Evolutionary conservation across 2,113 vertebrate genomes (phyloP).

Genomic region (Tretioscincus oriximinensis): DNA sequence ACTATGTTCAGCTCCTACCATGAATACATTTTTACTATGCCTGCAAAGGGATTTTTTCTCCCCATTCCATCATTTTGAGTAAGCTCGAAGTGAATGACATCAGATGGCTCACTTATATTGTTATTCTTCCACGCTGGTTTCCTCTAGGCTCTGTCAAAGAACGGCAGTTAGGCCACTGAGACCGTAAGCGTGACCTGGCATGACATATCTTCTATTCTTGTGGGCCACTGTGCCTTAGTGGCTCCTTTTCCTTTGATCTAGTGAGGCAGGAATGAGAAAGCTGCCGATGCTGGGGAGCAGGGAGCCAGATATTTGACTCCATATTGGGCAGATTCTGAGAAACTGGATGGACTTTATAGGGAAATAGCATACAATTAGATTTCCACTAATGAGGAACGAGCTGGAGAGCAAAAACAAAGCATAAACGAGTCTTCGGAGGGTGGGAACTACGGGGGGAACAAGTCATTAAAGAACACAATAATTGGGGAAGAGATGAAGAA

Average conservation of each 20-base stretch:
- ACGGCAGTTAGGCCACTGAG: background rate
- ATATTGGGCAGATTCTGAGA: background rate
- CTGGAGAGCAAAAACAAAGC: slow-evolving; percentile 21
- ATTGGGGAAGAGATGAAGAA: slow-evolving; percentile 32
- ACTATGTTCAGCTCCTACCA: background rate
- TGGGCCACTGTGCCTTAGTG: slow-evolving; percentile 1
- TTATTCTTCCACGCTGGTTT: background rate
- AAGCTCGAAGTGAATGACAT: background rate
- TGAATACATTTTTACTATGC: background rate
- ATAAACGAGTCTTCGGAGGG: slow-evolving; percentile 1
- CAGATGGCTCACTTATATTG: background rate
- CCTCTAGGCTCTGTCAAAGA: background rate
- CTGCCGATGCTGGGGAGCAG: background rate
- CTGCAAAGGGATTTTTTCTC: background rate
- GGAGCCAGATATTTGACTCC: background rate
- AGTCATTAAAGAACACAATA: slow-evolving; percentile 29
- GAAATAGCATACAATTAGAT: slow-evolving; percentile 20
- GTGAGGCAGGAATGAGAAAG: background rate
- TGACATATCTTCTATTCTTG: background rate
- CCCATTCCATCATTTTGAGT: background rate
- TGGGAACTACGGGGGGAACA: background rate
- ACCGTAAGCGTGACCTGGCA: background rate
- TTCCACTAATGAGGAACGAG: slow-evolving; percentile 14
- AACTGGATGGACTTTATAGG: slow-evolving; percentile 24
- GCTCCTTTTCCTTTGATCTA: slow-evolving; percentile 8